Conservation (phyloP, 2,888 invertebrate species). For the Eupithecia pulchellata region DNA sequence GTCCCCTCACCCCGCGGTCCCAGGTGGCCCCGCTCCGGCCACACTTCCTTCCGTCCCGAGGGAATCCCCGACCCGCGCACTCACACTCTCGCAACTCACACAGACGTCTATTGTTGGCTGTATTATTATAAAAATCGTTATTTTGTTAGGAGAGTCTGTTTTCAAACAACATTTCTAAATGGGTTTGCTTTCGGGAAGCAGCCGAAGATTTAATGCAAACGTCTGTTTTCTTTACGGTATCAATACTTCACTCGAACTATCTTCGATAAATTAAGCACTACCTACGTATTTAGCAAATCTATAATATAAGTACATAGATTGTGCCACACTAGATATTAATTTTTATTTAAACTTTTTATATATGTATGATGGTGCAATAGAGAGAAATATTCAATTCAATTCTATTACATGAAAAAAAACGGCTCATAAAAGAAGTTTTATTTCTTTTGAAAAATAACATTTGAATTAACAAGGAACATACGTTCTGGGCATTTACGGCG, state of each 20-base stretch:
- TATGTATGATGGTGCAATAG: too few species aligned
- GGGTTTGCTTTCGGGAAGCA: not conserved
- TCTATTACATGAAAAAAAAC: too few species aligned
- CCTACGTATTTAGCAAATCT: too few species aligned
- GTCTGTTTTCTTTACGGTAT: not conserved
- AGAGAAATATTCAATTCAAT: too few species aligned
- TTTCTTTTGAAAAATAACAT: too few species aligned
- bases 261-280: too few species aligned
- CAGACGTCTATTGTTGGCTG: conserved; percentile 48
- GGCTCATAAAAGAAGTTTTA: too few species aligned
- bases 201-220: not conserved
- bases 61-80: conserved; percentile 71
- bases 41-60: conserved; percentile 79
- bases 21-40: conserved; percentile 80
- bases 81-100: conserved; percentile 56
- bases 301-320: too few species aligned
- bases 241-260: too few species aligned
- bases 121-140: conserved; percentile 45
- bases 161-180: conserved; percentile 17
- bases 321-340: too few species aligned
- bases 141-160: conserved; percentile 34
- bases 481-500: too few species aligned
- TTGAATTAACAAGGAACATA: not conserved
- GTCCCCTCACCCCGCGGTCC: conserved; percentile 58
- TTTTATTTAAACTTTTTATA: too few species aligned